Base-by-base conservation (phyloP, 2,797 vertebrate species). In the Falco cherrug region DNA sequence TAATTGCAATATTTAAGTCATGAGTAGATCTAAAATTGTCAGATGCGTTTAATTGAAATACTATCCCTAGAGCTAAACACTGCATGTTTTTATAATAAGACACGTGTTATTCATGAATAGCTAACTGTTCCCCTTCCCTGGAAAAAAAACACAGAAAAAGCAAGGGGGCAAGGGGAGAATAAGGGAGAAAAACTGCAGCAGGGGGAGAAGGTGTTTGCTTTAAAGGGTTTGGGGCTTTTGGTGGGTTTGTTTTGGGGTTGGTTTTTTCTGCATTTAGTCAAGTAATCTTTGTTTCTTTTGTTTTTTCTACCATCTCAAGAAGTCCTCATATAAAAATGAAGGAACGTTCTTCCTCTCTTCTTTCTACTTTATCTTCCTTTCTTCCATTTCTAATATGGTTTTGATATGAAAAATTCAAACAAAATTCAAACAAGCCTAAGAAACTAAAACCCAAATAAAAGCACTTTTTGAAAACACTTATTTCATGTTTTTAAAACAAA, bases 11-110 rank as follows among this genome's bases (percentile, higher is more conserved):
- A 87, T 92, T 97, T 94, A 95, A 94, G 88, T 93, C 45, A 85
- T 68, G 79, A 91, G 77, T 78, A 93, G 13, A 88, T 80, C 73
- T 69, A 43, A 89, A 97, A 95, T 80, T 92, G 64, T 96, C 69
- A 94, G 71, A 94, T 78, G 56, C 35, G 33, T 94, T 96, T 96
- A 96, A 96, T 28, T 92, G 93, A 92, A 95, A 89, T 65, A 94
- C 51, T 56, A 93, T 87, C 93, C 71, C 86, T 67, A 64, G 57
- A 91, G 91, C 76, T 81, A 97, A 97, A 94, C 50, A 78, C 51
- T 21, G 11, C 5, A 28, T 83, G 73, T 81, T 94, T 84, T 93
- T 87, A 88, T 96, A 94, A 91, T 65, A 95, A 95, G 89, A 90
- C 41, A 70, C 17, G 67, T 11, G 68, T 53, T 87, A 47, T 54